Evolutionary conservation across 2,113 vertebrate genomes (phyloP).

Genomic region (Arvicanthis niloticus): DNA sequence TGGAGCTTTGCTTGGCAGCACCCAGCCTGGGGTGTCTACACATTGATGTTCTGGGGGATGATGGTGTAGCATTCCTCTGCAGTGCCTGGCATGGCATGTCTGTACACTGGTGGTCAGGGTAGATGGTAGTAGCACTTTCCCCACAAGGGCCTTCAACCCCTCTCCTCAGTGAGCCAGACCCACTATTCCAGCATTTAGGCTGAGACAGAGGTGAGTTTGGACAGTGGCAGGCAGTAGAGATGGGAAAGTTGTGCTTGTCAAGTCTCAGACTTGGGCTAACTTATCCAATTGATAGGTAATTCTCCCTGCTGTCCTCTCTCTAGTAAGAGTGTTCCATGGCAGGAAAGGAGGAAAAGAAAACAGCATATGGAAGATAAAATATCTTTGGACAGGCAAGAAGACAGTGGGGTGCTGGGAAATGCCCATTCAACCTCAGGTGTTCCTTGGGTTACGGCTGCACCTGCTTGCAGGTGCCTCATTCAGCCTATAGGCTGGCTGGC

Average conservation of each 20-base stretch:
- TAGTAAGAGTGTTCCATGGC: not conserved
- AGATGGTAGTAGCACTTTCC: too few species aligned
- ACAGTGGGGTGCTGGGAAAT: not conserved
- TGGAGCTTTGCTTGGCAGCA: not conserved
- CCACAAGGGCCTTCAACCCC: not conserved
- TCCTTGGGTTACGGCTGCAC: not conserved
- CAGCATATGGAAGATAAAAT: not conserved
- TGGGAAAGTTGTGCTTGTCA: not conserved
- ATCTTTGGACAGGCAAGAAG: too few species aligned
- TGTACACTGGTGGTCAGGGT: not conserved
- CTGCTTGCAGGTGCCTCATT: not conserved
- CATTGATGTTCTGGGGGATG: not conserved
- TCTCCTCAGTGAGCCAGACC: not conserved
- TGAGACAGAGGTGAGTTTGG: not conserved
- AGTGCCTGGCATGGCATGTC: too few species aligned
- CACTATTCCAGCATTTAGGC: not conserved
- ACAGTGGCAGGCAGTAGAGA: not conserved
- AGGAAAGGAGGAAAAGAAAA: not conserved
- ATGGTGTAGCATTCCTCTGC: too few species aligned
- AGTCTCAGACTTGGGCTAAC: not conserved
- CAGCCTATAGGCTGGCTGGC: not conserved
- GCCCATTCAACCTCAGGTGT: not conserved
- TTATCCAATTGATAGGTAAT: not conserved
- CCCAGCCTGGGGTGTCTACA: not conserved
- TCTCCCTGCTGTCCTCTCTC: not conserved